Evolutionary conservation across 2,888 invertebrate genomes (phyloP).

Genomic region (Drosophila nigritarsus): DNA sequence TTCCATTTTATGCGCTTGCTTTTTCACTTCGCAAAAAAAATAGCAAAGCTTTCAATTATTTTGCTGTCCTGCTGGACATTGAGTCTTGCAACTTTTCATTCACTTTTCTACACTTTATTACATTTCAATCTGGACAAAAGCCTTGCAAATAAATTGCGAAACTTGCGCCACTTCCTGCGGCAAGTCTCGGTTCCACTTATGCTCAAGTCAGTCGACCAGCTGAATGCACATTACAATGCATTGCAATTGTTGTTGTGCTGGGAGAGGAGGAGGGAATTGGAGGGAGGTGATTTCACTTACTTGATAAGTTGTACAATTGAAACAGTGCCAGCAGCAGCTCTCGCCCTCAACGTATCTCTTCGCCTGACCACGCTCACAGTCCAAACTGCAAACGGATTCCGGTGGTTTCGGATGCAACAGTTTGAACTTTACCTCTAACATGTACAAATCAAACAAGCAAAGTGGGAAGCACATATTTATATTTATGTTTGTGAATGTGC

Average conservation of each 20-base stretch:
- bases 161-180: slow-evolving; percentile 31
- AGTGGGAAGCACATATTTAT: background rate
- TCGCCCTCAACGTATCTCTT: slow-evolving; percentile 97
- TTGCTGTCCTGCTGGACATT: slow-evolving; percentile 8
- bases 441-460: background rate
- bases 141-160: slow-evolving; percentile 68
- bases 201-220: slow-evolving; percentile 41
- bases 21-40: background rate
- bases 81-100: slow-evolving; percentile 20
- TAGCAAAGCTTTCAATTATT: slow-evolving; percentile 2
- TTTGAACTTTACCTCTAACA: slow-evolving; percentile 93
- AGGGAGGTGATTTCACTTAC: slow-evolving; percentile 84
- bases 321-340: slow-evolving; percentile 97
- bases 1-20: slow-evolving; percentile 37
- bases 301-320: slow-evolving; percentile 95
- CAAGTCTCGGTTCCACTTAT: slow-evolving; percentile 18
- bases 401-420: slow-evolving; percentile 92
- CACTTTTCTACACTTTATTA: slow-evolving; percentile 51
- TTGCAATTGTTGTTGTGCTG: background rate
- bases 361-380: slow-evolving; percentile 95
- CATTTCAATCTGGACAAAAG: slow-evolving; percentile 70
- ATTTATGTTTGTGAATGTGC: background rate
- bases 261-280: background rate
- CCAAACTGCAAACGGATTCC: slow-evolving; percentile 95
- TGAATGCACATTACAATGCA: slow-evolving; percentile 42